phyloP scores from a whole-genome alignment of 2,113 vertebrate genomes.

The Psilopsiagon aymara region DNA sequence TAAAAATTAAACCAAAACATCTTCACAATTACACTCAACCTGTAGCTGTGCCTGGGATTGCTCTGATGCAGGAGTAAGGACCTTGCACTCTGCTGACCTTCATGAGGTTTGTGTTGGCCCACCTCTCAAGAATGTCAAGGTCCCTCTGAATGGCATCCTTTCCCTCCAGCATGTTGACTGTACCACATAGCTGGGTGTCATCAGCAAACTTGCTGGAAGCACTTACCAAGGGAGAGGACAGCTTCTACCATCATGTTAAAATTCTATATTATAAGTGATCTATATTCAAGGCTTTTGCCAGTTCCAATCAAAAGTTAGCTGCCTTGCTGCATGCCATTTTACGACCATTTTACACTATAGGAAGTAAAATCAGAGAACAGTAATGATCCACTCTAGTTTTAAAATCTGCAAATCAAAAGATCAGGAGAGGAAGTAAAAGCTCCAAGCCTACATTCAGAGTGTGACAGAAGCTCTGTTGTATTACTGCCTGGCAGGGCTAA shows the following conservation, averaged over 20 bases:
- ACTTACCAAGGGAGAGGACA: neutral
- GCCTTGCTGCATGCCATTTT: neutral
- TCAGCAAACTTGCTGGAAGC: neutral
- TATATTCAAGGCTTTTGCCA: neutral
- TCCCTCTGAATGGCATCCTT: neutral
- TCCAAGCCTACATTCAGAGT: neutral
- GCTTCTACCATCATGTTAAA: neutral
- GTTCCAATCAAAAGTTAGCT: neutral
- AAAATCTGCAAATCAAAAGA: slow-evolving; percentile 11
- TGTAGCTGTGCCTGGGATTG: neutral
- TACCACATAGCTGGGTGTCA: neutral
- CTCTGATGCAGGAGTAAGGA: neutral
- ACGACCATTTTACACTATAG: neutral
- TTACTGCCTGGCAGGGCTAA: neutral
- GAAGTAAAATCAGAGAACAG: neutral
- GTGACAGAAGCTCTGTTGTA: neutral
- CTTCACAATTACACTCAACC: neutral
- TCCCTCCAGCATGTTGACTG: neutral
- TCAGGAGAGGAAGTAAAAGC: neutral
- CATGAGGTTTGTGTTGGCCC: neutral
- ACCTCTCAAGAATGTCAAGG: neutral
- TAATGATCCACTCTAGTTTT: neutral
- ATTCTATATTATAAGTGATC: neutral
- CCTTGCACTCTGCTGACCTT: neutral
- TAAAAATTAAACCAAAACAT: neutral